Evolutionary conservation across 2,113 vertebrate genomes (phyloP), one percentile per base, ranked within the genome.

Genomic region (Tretioscincus oriximinensis): DNA sequence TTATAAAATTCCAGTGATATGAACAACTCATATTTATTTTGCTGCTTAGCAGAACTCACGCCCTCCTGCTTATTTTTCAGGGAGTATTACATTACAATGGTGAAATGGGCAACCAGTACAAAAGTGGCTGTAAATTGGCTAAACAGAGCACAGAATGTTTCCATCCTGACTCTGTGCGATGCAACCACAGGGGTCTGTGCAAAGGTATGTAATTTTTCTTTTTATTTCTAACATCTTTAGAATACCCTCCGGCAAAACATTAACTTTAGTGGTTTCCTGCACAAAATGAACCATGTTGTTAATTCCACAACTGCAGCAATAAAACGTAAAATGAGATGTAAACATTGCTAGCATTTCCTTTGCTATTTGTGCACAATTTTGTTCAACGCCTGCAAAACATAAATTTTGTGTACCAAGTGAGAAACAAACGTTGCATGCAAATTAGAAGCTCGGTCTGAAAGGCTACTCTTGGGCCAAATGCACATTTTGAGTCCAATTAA

Each of bases 41-140:
- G 6, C 1, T 12, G 5, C 54, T 24, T 58, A 45, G 29, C 1
- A 1, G 49, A 77, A 20, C 80, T 16, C 9, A 26, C 5, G 22
- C 45, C 11, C 1, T 0, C 20, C 29, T 61, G 18, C 68, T 2
- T 82, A 24, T 73, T 90, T 81, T 68, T 9, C 92, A 99, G 98
- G 69, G 98, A 99, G 78, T 96, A 96, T 91, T 99, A 99, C 76
- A 95, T 99, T 85, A 99, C 98, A 81, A 99, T 99, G 97, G 98
- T 99, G 88, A 99, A 97, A 31, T 99, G 98, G 98, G 97, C 97
- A 74, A 98, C 98, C 73, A 97, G 95, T 90, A 99, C 97, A 81
- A 99, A 98, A 88, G 96, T 99, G 87, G 98, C 97, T 7, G 97
- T 99, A 70, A 99, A 97, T 93, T 99, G 98, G 98, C 92, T 99